These are phyloP conservation scores for Poecilia latipinna DNA, from an alignment of 2,113 vertebrate genomes.

Conservation along the genomic window DNA sequence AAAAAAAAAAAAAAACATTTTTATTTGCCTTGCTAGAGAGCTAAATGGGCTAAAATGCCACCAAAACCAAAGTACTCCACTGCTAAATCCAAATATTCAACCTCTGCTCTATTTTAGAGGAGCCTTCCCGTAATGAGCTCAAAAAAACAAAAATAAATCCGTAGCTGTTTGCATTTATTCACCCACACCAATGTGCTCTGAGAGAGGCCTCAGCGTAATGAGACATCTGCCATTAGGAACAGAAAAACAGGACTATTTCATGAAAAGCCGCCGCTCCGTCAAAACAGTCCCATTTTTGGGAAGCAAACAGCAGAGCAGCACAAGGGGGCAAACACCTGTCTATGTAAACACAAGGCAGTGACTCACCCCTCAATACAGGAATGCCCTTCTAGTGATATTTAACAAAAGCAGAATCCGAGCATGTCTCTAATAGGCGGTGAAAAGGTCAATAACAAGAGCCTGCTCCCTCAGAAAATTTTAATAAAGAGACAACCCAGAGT, in stretches of 20 bases:
- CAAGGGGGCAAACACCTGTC: constrained; percentile 2
- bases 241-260: constrained; percentile 35
- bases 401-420: neutral
- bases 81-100: neutral
- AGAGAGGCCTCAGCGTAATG: constrained; percentile 49
- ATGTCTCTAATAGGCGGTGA: constrained; percentile 10
- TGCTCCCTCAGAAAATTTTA: neutral
- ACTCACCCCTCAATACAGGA: constrained; percentile 11
- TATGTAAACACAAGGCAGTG: constrained; percentile 19
- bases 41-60: neutral
- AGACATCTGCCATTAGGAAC: constrained; percentile 49
- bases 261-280: constrained; percentile 25
- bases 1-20: neutral
- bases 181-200: constrained; percentile 26
- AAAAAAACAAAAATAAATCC: constrained; percentile 53
- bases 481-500: neutral
- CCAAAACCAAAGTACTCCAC: neutral
- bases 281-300: constrained; percentile 34
- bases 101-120: constrained; percentile 17
- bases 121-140: constrained; percentile 8
- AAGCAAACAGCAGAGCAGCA: constrained; percentile 15
- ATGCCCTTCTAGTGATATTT: neutral
- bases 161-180: constrained; percentile 41
- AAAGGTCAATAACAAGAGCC: constrained; percentile 7
- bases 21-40: constrained; percentile 5